Evolutionary conservation across 1,140 invertebrate genomes (phyloP).

Genomic region (Drosophila eugracilis): DNA sequence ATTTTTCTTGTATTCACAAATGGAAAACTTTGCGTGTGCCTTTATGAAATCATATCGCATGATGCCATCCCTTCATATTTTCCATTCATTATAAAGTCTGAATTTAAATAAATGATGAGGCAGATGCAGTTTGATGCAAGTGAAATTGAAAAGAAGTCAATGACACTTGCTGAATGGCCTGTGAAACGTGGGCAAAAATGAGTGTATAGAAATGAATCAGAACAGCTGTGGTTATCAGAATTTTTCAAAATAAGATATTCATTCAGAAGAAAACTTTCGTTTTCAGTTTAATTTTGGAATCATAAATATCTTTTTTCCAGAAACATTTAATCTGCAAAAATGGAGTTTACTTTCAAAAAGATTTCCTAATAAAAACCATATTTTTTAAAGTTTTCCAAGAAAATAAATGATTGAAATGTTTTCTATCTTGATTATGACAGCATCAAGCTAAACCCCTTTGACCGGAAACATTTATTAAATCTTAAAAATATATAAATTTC

Average conservation of each 20-base stretch:
- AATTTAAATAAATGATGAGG: conserved; percentile 42
- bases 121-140: conserved; percentile 15
- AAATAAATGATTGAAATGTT: no score
- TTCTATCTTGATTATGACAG: no score
- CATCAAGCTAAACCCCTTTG: no score
- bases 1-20: neutral
- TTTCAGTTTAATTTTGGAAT: no score
- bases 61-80: neutral
- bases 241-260: no score
- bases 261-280: neutral
- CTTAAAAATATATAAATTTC: no score
- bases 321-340: no score
- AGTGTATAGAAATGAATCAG: conserved; percentile 25
- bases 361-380: no score
- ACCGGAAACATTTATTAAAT: no score
- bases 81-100: conserved; percentile 16
- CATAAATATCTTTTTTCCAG: no score
- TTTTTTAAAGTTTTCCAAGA: no score
- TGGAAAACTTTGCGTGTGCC: neutral
- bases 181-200: conserved; percentile 3
- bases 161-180: neutral
- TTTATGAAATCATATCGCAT: conserved; percentile 13
- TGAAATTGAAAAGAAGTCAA: conserved; percentile 26
- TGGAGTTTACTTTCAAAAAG: no score
- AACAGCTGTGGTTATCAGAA: conserved; percentile 9